These are phyloP conservation scores for Numenius phaeopus DNA, from an alignment of 2,797 vertebrate genomes.

Conservation along the genomic window DNA sequence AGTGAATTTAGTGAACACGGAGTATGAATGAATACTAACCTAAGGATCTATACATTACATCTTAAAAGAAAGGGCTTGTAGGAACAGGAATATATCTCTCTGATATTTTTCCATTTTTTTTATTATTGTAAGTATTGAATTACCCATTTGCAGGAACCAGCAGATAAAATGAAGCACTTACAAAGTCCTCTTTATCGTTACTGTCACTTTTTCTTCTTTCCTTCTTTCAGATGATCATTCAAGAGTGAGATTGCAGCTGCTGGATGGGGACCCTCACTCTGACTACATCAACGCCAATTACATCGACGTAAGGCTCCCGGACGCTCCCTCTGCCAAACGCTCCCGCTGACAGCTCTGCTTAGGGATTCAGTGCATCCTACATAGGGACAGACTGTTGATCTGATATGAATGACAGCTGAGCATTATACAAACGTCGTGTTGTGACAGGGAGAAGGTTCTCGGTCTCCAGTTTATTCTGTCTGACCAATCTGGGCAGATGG, in stretches of 20 bases:
- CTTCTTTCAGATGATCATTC: slow-evolving; percentile 93
- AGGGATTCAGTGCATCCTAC: not conserved
- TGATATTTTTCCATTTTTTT: not conserved
- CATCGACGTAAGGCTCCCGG: slow-evolving; percentile 88
- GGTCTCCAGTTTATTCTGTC: slow-evolving; percentile 26
- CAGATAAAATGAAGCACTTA: not conserved
- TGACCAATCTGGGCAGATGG: slow-evolving; percentile 32
- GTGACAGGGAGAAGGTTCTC: slow-evolving; percentile 60
- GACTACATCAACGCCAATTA: slow-evolving; percentile 99
- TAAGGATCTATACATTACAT: not conserved
- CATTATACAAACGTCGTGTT: not conserved
- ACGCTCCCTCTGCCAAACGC: not conserved
- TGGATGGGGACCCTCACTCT: slow-evolving; percentile 95
- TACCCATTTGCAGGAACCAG: not conserved
- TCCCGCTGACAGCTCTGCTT: not conserved
- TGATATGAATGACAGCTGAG: slow-evolving; percentile 13
- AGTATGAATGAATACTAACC: not conserved
- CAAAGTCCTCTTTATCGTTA: slow-evolving; percentile 40
- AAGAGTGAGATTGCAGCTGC: slow-evolving; percentile 91
- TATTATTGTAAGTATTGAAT: not conserved
- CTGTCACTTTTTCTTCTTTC: slow-evolving; percentile 55
- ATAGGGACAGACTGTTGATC: not conserved
- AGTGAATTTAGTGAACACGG: not conserved
- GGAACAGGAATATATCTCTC: not conserved
- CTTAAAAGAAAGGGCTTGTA: not conserved